These are phyloP conservation scores for Tragelaphus strepsiceros DNA, from an alignment of 2,113 vertebrate species.

Conservation along the genomic window DNA sequence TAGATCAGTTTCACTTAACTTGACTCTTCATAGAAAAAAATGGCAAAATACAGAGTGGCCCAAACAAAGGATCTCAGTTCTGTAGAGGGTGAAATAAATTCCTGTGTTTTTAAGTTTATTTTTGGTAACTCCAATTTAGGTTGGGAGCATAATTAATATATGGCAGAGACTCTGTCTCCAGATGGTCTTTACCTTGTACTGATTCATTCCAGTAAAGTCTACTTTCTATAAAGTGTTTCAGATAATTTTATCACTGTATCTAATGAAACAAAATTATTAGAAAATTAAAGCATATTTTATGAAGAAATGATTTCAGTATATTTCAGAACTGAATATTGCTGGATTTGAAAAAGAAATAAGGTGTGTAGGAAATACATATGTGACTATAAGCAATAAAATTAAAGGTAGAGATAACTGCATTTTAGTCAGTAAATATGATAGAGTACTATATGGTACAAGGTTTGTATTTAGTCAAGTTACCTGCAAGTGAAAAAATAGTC, in stretches of 20 bases:
- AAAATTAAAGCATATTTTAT: background rate
- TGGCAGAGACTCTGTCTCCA: background rate
- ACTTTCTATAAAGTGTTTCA: background rate
- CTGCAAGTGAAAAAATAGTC: background rate
- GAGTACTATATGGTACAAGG: background rate
- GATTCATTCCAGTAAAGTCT: background rate
- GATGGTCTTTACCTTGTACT: background rate
- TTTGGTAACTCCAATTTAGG: background rate
- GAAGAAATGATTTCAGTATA: background rate
- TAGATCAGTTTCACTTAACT: background rate
- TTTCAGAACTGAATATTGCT: background rate
- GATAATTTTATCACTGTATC: background rate
- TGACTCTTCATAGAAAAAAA: slow-evolving; percentile 24
- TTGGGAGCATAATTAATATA: background rate
- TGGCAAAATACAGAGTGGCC: background rate
- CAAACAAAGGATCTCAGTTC: background rate
- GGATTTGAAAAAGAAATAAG: background rate
- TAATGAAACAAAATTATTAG: background rate
- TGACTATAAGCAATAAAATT: background rate
- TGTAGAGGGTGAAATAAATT: background rate
- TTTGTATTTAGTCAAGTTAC: background rate
- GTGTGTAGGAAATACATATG: background rate
- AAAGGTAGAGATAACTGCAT: background rate
- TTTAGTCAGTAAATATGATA: background rate
- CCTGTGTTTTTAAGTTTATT: background rate